Conservation (phyloP, 2,113 vertebrate species). For the Sinosuthora webbiana region DNA sequence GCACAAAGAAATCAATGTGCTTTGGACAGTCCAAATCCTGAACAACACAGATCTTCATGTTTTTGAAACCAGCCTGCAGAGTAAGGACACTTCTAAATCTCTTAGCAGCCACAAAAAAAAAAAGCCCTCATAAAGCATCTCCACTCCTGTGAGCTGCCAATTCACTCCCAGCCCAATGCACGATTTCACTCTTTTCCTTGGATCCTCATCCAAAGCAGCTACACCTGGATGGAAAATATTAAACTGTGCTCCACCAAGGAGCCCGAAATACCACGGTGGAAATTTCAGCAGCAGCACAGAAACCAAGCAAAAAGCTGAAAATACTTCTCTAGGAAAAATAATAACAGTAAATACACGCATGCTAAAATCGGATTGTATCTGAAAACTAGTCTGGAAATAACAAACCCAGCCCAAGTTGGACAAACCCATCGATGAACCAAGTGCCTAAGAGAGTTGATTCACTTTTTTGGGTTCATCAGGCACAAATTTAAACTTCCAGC, state of each 20-base stretch:
- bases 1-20: not conserved
- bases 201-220: not conserved
- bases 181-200: not conserved
- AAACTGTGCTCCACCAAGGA: not conserved
- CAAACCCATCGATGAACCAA: not conserved
- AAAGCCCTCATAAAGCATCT: not conserved
- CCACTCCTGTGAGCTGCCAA: not conserved
- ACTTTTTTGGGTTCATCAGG: not conserved
- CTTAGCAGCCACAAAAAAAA: not conserved
- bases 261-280: not conserved
- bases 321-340: constrained; percentile 38
- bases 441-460: not conserved
- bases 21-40: not conserved
- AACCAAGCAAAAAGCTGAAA: constrained; percentile 40
- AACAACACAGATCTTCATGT: not conserved
- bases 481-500: not conserved
- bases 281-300: not conserved
- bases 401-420: not conserved
- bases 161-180: not conserved
- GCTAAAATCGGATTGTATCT: constrained; percentile 27
- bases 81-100: not conserved
- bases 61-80: not conserved
- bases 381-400: not conserved
- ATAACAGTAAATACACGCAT: not conserved
- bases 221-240: constrained; percentile 57